Evolutionary conservation across 2,797 vertebrate species (phyloP), one percentile per base, ranked within the genome.

Genomic region (Sciaenops ocellatus): DNA sequence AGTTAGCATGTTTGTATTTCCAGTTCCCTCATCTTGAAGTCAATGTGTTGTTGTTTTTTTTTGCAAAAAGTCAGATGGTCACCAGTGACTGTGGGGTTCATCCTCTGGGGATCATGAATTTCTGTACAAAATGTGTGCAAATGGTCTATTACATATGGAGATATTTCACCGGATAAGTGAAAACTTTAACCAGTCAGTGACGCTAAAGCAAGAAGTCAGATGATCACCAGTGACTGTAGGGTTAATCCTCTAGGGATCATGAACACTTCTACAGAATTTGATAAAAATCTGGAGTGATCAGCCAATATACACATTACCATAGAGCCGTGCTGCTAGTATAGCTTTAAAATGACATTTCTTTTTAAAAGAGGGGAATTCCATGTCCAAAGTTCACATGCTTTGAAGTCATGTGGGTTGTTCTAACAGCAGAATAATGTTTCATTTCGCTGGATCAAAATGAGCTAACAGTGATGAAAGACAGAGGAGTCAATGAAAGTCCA

Each of bases 371-470:
- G 24, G 22, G 42, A 6, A 41, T 66, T 67, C 60, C 0, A 0
- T 11, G 30, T 47, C 17, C 13, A 3, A 30, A 15, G 17, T 38
- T 55, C n/a, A 50, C 18, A 1, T n/a, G 24, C 13, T 64, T 18
- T 51, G 9, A 48, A 63, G 59, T 50, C 28, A 11, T 54, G 24
- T 60, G 47, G 24, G 56, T 50, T 30, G 26, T n/a, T 17, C 7
- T 5, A 28, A 48, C 12, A 74, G n/a, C 30, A 44, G 12, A 55
- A 63, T 72, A 41, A 57, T 47, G 55, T 52, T 57, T 17, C 63
- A 64, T 51, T 38, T 5, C 34, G 42, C 52, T 69, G 34, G 34
- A 34, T 34, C 2, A 9, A 38, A 38, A 38, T 9, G 34, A 38
- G 34, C 34, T 38, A 7, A 9, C 7, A 34, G 26, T 34, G 34